These are phyloP conservation scores for Eremophila alpestris DNA, from an alignment of 2,797 vertebrate genomes.

Conservation along the genomic window DNA sequence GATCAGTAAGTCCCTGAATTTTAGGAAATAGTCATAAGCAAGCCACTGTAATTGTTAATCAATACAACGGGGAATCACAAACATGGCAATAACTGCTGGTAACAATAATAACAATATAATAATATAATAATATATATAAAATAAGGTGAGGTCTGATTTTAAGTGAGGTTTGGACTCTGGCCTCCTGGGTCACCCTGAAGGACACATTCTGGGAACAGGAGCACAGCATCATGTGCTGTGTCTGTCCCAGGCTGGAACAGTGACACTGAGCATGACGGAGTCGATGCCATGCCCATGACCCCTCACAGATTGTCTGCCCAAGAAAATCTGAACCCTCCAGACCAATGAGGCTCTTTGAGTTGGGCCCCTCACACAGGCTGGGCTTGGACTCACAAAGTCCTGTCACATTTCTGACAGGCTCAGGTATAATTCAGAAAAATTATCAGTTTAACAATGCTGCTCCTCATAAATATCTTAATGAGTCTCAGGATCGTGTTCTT, in stretches of 20 bases:
- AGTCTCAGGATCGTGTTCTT: conserved; percentile 7
- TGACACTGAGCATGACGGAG: accelerated
- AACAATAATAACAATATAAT: neutral
- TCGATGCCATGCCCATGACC: accelerated
- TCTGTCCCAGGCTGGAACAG: neutral
- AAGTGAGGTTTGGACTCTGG: neutral
- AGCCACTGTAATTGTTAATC: neutral
- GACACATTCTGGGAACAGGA: neutral
- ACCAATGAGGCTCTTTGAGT: accelerated
- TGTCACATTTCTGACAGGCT: accelerated
- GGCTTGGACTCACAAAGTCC: neutral
- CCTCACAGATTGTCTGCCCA: accelerated
- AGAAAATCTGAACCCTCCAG: neutral
- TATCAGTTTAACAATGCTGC: conserved; percentile 16
- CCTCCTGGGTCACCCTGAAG: neutral
- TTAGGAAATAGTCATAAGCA: neutral
- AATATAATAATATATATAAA: too few species aligned
- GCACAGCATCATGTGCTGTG: accelerated
- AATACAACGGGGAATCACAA: neutral
- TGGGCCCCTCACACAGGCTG: neutral
- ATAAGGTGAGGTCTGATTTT: neutral
- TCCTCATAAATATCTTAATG: conserved; percentile 45
- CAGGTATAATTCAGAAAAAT: neutral
- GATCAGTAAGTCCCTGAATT: neutral
- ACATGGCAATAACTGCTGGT: neutral